Evolutionary conservation across 2,888 invertebrate species (phyloP), one percentile per base, ranked within the genome.

Genomic region (Pollenia labialis): DNA sequence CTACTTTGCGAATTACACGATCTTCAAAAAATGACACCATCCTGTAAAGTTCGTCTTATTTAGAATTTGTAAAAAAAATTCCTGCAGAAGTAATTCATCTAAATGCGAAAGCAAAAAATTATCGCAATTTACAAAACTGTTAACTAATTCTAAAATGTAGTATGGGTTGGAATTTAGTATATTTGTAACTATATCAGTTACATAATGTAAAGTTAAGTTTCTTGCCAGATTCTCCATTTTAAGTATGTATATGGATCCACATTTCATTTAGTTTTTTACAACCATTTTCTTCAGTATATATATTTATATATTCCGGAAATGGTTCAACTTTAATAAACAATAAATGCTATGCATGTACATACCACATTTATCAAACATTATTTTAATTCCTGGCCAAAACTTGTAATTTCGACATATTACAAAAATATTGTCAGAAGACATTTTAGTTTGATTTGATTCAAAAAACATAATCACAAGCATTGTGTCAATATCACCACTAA

Each of bases 351-450:
- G 50, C 12, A 66, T 71, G 14, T 66, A 40, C n/a, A 66, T 16
- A 42, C 42, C 52, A 75, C 18, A 76, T 52, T 64, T 72, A 56
- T 80, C 83, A 75, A 54, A 83, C 64, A 86, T 72, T 72, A 84
- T 74, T 74, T 64, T 77, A 52, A 87, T 77, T 11, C 84, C 87
- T 2, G 87, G 81, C 81, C 76, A 81, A 81, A 77, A 87, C 11
- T 79, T 52, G 32, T 83, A 74, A 50, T 44, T 60, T 23, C 79
- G 62, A 16, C 86, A 86, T 69, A 86, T 58, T 18, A 80, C 40
- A 58, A 80, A 75, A 40, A 58, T n/a, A 71, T 62, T 80, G 42
- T 83, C 83, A 18, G 46, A 12, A 10, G 12, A 40, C 11, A 48
- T 12, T 54, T 82, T 56, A 1, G 44, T 16, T 9, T 32, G 23